phyloP scores from a whole-genome alignment of 2,888 invertebrate species.

The Nomada fucata region DNA sequence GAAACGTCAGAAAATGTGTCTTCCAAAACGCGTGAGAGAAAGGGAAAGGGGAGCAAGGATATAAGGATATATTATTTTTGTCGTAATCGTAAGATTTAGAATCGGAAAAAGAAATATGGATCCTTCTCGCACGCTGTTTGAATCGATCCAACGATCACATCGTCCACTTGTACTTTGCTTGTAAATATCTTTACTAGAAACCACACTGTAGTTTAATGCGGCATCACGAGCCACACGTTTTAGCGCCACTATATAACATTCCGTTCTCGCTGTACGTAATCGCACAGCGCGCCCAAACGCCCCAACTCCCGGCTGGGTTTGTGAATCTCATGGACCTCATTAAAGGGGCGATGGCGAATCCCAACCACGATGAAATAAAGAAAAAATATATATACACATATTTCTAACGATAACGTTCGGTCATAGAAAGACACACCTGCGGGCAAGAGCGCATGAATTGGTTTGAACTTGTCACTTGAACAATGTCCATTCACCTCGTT shows the following conservation, averaged over 20 bases:
- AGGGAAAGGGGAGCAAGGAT: conserved; percentile 47
- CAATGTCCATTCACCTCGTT: too few species aligned
- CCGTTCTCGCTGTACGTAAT: conserved; percentile 75
- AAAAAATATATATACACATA: background rate
- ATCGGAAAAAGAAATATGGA: background rate
- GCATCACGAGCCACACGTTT: conserved; percentile 72
- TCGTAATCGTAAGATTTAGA: conserved; percentile 22
- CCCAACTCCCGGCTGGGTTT: conserved; percentile 82
- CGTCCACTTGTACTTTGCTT: conserved; percentile 79
- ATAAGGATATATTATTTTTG: too few species aligned
- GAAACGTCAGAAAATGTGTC: conserved; percentile 92
- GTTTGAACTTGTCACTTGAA: too few species aligned
- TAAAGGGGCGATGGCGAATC: conserved; percentile 82
- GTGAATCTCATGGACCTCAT: conserved; percentile 82
- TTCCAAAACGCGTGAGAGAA: conserved; percentile 85
- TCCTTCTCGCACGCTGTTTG: conserved; percentile 59
- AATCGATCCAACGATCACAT: conserved; percentile 39
- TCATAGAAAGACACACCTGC: background rate
- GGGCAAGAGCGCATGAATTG: too few species aligned
- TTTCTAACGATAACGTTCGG: background rate
- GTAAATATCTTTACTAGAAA: conserved; percentile 79
- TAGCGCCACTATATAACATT: conserved; percentile 74
- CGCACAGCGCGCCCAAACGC: conserved; percentile 76
- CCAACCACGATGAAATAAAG: conserved; percentile 63
- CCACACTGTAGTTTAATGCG: conserved; percentile 77